Conservation (phyloP, 2,888 invertebrate species). For the Neoaliturus tenellus region DNA sequence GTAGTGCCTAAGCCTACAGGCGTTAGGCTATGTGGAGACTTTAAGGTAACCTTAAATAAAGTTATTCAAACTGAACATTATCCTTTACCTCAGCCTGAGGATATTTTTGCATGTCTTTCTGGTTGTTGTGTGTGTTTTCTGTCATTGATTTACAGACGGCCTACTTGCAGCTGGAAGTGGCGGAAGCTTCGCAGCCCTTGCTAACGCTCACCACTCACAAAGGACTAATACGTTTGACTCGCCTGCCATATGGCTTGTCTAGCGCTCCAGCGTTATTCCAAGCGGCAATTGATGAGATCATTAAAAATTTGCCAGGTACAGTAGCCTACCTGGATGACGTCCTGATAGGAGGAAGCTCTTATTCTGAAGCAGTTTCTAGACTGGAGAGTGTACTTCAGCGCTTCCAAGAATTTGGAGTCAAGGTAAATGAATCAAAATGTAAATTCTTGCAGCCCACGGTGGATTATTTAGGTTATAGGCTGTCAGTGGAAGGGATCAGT, state of each 20-base stretch:
- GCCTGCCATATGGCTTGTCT: conserved; percentile 62
- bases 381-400: no score
- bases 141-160: conserved; percentile 67
- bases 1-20: background rate
- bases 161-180: conserved; percentile 65
- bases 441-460: background rate
- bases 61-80: no score
- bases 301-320: conserved; percentile 46
- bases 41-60: background rate
- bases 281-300: conserved; percentile 57
- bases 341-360: conserved; percentile 59
- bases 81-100: no score
- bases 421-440: background rate
- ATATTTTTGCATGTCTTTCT: no score
- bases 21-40: background rate
- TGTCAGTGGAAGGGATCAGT: background rate
- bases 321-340: conserved; percentile 65
- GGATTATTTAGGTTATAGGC: background rate
- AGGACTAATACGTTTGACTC: conserved; percentile 60
- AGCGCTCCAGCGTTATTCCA: conserved; percentile 64
- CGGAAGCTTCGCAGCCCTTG: no score
- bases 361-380: background rate
- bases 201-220: conserved; percentile 64
- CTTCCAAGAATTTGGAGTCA: background rate
- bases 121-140: background rate